Base-by-base conservation (phyloP, 2,113 vertebrate genomes). In the Neotoma lepida region DNA sequence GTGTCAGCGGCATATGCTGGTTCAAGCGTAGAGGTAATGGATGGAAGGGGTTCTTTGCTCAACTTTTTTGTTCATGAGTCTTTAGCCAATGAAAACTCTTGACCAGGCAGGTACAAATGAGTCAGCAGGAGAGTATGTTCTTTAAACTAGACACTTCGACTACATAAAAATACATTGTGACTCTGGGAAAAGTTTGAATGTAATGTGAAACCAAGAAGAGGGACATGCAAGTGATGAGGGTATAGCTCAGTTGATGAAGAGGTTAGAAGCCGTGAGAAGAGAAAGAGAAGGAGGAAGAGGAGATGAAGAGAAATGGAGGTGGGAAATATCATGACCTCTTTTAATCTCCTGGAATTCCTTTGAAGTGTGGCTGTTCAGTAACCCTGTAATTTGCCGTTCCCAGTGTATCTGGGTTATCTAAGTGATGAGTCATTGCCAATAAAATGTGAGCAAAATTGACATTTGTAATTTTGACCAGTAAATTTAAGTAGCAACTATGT, bases 151-250 rank as follows among this genome's bases (percentile, higher is more conserved):
- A n/a, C 30, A 26, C 3, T 81, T 56, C 33, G 76, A 54, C 8
- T 81, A 26, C 3, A 3, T 26, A 86, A 20, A 51, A 22, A 9
- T 33, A 4, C 4, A 30, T 28, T 86, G 8, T 41, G 35, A 41
- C 9, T 0, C 64, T n/a, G 2, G 81, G 15, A 10, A 56, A 88
- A 3, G 0, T 70, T 4, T 51, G 58, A 70, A 1, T 49, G 22
- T 1, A 82, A 4, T n/a, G 6, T 56, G 6, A 84, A 56, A 33
- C 7, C 63, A 9, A 74, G 4, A 49, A 92, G 39, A 56, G 56
- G 4, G 0, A 1, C 20, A 15, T 24, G 51, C 28, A n/a, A 4
- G 22, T 46, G 20, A 14, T 54, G 6, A n/a, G 1, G 2, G 1
- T 51, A 26, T 15, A 54, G 66, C 35, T 71, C 24, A 3, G 4